phyloP scores from a whole-genome alignment of 2,888 invertebrate genomes.

The Chaetoderma sp. region DNA sequence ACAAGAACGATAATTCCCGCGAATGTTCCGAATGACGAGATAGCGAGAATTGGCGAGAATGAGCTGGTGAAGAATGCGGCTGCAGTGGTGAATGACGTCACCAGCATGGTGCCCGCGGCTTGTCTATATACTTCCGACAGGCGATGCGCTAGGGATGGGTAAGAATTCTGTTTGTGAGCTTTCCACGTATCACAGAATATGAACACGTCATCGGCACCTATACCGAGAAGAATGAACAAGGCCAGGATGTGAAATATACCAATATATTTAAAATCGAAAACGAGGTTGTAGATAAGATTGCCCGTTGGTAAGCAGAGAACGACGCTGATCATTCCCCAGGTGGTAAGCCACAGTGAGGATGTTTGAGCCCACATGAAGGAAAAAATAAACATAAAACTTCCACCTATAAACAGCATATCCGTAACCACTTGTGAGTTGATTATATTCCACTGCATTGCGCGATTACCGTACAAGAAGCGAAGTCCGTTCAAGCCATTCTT shows the following conservation, averaged over 20 bases:
- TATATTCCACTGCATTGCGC: constrained; percentile 1
- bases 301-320: constrained; percentile 7
- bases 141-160: not conserved
- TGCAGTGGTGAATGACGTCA: constrained; percentile 36
- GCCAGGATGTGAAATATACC: constrained; percentile 23
- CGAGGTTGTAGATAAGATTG: constrained; percentile 16
- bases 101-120: constrained; percentile 23
- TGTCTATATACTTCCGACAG: constrained; percentile 23
- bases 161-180: not conserved
- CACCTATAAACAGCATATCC: constrained; percentile 17
- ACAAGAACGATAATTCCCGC: constrained; percentile 34
- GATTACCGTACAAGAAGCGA: constrained; percentile 3
- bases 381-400: constrained; percentile 19
- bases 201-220: constrained; percentile 23
- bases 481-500: not conserved
- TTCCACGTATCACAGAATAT: constrained; percentile 33
- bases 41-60: constrained; percentile 35
- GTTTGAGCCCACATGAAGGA: constrained; percentile 19
- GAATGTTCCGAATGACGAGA: constrained; percentile 39
- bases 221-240: constrained; percentile 21
- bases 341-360: constrained; percentile 17
- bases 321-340: constrained; percentile 16
- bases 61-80: constrained; percentile 37
- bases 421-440: constrained; percentile 3
- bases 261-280: constrained; percentile 19